Conservation (phyloP, 2,888 invertebrate genomes). For the Troides oblongomaculatus region DNA sequence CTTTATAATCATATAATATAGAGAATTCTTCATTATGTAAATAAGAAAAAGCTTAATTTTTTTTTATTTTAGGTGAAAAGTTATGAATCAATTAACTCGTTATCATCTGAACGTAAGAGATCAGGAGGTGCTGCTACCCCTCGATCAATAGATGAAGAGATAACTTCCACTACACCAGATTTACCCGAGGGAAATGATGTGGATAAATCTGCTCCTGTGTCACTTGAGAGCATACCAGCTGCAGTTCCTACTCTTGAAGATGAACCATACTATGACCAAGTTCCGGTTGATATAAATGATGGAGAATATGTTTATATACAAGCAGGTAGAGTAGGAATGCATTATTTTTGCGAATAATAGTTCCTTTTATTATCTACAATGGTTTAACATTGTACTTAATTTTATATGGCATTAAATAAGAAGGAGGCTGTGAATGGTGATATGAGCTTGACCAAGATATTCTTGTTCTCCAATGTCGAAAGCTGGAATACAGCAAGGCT, state of each 20-base stretch:
- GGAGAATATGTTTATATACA: conserved; percentile 89
- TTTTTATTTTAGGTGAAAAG: conserved; percentile 77
- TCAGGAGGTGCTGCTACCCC: conserved; percentile 77
- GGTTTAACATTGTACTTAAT: too few relatives aligned
- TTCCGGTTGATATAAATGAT: conserved; percentile 83
- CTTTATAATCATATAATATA: too few relatives aligned
- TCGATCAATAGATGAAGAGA: conserved; percentile 72
- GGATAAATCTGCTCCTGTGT: conserved; percentile 68
- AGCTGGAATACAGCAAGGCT: too few relatives aligned
- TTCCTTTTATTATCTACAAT: too few relatives aligned
- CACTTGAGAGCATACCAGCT: conserved; percentile 67
- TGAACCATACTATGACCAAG: conserved; percentile 87
- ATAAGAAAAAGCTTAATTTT: too few relatives aligned
- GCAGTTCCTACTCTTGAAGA: conserved; percentile 63
- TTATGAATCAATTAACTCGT: conserved; percentile 83
- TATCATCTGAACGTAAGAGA: conserved; percentile 81
- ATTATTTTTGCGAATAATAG: too few relatives aligned
- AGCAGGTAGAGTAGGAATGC: conserved; percentile 70
- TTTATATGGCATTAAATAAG: too few relatives aligned
- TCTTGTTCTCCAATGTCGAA: too few relatives aligned
- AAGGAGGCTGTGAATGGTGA: too few relatives aligned
- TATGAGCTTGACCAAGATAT: too few relatives aligned
- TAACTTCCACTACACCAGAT: conserved; percentile 65
- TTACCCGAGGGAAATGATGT: conserved; percentile 55
- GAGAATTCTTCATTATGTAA: too few relatives aligned